Evolutionary conservation across 2,113 vertebrate species (phyloP).

Genomic region (Morphnarchus princeps): DNA sequence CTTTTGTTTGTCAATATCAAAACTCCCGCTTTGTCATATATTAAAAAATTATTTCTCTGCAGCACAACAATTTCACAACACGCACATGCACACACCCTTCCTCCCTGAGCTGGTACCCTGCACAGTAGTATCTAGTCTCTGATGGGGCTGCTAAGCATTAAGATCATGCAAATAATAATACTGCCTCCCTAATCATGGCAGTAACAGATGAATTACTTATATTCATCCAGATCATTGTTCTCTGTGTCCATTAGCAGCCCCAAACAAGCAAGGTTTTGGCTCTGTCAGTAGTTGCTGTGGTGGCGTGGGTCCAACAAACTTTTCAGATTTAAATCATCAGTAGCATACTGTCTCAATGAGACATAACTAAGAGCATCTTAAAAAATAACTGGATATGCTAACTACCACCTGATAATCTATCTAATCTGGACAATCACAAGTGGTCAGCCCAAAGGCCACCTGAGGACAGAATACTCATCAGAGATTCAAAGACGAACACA

Average conservation of each 20-base stretch:
- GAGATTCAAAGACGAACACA: background rate
- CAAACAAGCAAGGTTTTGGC: constrained; percentile 14
- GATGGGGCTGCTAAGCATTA: background rate
- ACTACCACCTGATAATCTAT: background rate
- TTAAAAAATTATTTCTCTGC: background rate
- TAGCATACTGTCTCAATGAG: background rate
- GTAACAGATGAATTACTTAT: background rate
- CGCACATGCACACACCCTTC: background rate
- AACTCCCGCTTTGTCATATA: background rate
- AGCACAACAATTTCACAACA: background rate
- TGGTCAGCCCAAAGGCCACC: background rate
- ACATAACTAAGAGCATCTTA: background rate
- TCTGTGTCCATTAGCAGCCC: background rate
- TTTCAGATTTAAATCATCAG: background rate
- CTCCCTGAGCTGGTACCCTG: background rate
- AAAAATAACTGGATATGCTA: background rate
- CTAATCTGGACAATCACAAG: background rate
- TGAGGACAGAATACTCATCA: background rate
- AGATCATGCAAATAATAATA: background rate
- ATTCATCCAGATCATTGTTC: background rate
- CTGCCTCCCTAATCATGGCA: background rate
- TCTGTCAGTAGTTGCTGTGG: background rate
- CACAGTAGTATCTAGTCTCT: background rate
- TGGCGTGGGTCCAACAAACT: background rate
- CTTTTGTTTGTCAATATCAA: background rate